Conservation (phyloP, 2,888 invertebrate species). For the Drosophila vallismaia region DNA sequence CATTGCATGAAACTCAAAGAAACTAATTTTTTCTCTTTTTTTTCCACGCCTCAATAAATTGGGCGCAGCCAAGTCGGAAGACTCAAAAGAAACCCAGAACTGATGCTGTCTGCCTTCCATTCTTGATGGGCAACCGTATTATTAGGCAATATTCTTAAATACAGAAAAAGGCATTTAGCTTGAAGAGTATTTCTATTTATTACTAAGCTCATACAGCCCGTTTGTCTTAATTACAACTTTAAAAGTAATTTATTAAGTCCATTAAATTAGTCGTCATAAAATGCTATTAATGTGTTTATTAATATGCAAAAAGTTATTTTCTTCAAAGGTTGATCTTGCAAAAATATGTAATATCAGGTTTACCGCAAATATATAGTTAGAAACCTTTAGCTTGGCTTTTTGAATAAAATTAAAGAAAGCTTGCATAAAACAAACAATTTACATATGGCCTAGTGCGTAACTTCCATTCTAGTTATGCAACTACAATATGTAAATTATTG, state of each 20-base stretch:
- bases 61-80: conserved; percentile 46
- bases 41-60: conserved; percentile 71
- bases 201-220: neutral
- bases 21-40: conserved; percentile 30
- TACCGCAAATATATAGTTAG: too few relatives aligned
- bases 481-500: conserved; percentile 18
- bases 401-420: neutral
- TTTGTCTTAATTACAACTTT: neutral
- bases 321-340: neutral
- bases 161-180: conserved; percentile 8
- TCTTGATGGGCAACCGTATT: conserved; percentile 48
- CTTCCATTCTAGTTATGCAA: conserved; percentile 38
- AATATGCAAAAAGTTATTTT: neutral
- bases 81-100: conserved; percentile 9
- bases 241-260: neutral
- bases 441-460: neutral
- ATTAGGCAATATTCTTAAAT: conserved; percentile 42
- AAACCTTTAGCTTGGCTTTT: neutral
- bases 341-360: conserved; percentile 2
- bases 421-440: conserved; percentile 7
- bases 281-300: neutral
- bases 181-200: neutral
- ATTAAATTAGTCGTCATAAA: neutral
- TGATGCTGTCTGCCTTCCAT: conserved; percentile 26
- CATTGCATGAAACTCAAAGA: conserved; percentile 21